Percentiles rank a stretch among this genome's conserved stretches.
phyloP scores from a whole-genome alignment of 2,888 invertebrate species.

The Tetranychus truncatus region DNA sequence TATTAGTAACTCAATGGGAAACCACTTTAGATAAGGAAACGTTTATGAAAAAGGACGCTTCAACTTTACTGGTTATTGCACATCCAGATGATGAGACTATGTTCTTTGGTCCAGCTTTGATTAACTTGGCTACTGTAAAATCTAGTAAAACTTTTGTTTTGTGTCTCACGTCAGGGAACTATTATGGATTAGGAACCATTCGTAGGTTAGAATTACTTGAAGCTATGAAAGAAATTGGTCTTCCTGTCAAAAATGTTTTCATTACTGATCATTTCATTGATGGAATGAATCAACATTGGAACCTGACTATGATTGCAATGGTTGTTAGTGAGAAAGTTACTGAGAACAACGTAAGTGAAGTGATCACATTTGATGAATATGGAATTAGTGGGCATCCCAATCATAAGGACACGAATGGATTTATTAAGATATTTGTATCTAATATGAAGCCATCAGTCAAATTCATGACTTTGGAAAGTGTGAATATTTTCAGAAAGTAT shows the following conservation, averaged over 20 bases:
- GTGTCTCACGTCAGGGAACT: conserved; percentile 60
- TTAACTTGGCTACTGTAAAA: conserved; percentile 2
- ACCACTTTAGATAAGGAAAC: neutral
- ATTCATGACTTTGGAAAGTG: conserved; percentile 29
- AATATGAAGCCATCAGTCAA: conserved; percentile 18
- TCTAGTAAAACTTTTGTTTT: conserved; percentile 48
- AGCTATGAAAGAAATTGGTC: neutral
- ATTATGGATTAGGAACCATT: conserved; percentile 15
- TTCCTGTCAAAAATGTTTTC: neutral
- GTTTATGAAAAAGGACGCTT: neutral
- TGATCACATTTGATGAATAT: conserved; percentile 80
- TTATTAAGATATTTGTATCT: conserved; percentile 24
- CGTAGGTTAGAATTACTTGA: conserved; percentile 16
- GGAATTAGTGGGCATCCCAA: conserved; percentile 86
- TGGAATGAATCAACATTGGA: conserved; percentile 23
- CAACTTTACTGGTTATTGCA: conserved; percentile 54
- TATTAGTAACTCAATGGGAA: neutral
- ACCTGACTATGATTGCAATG: conserved; percentile 16
- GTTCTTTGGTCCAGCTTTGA: conserved; percentile 76
- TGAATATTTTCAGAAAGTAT: conserved; percentile 30
- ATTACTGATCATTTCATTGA: conserved; percentile 21
- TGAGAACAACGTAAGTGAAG: conserved; percentile 13
- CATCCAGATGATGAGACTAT: conserved; percentile 98
- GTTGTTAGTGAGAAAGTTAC: conserved; percentile 22
- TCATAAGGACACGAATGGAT: conserved; percentile 45